Base-by-base conservation (phyloP, 2,888 invertebrate species). In the Trilocha varians region DNA sequence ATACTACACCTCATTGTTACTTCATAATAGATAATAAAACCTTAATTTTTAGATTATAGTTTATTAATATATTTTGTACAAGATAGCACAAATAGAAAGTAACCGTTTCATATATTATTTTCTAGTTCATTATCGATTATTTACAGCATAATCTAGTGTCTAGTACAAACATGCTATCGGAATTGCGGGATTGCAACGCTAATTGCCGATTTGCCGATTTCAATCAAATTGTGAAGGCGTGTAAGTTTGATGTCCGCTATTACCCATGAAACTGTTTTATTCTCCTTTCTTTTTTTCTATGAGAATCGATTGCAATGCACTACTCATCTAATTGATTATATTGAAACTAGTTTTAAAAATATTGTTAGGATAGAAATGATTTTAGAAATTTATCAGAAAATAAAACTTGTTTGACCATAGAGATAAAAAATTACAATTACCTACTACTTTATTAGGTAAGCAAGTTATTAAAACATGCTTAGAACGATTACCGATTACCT, bases 61-160 rank as follows among this genome's bases (percentile, higher is more conserved):
- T 32, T 32, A 32, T 32, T 32, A 3, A 1, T 2, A 32, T 32
- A 11, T 3, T 11, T 32, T 5, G 9, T 5, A 3, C 34, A 34
- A 13, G 13, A 34, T n/a, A 25, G 8, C 4, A 11, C 25, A 25
- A 11, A 9, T 25, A 25, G 25, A 25, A 25, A 25, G 25, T 25
- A 25, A 25, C 25, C 6, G 25, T 25, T 25, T 25, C 2, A 25
- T 25, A 25, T 36, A 48, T 43, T 49, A 55, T 53, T 57, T 55
- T 56, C 54, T 57, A 54, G 51, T 56, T 59, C 44, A 69, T 71
- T 70, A 70, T 43, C 71, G 52, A 71, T 72, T 72, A 68, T 72
- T 58, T 65, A 65, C 70, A 70, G 61, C 45, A 57, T 54, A 61
- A 65, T 57, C 50, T 46, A 52, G 52, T 50, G 49, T 56, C 54